Evolutionary conservation across 1,140 invertebrate species (phyloP), one percentile per base, ranked within the genome.

Genomic region (Drosophila repleta): DNA sequence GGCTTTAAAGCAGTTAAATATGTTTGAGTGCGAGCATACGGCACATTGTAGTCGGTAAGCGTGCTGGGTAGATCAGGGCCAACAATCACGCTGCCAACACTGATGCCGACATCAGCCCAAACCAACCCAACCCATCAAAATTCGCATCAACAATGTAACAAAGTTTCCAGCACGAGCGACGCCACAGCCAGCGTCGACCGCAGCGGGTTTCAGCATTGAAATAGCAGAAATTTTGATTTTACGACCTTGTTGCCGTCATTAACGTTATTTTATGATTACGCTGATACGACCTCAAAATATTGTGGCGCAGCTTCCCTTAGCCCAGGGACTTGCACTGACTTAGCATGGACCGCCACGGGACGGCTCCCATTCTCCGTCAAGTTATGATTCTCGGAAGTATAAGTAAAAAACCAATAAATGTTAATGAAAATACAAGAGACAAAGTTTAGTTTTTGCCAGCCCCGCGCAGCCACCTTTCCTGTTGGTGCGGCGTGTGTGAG

Each of bases 201-300:
- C 78, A 72, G 82, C 74, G 74, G 62, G 73, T 79, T 87, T 81
- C 65, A 82, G 65, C 67, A 75, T 75, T 74, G 82, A 85, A 85
- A 85, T 85, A 85, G 83, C 83, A 76, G 69, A 88, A 84, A 85
- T 90, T 90, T 88, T 90, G 87, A 90, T 88, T 87, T 90, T 88
- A 90, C 83, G 87, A 90, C 73, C 88, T 90, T 83, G 82, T 87
- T 78, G 82, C 64, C 88, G 79, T 78, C 79, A 90, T 90, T 90
- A 90, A 90, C 82, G 79, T 90, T 81, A 90, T 90, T 90, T 90
- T 90, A 90, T 90, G 82, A 87, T 85, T 81, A 90, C 83, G 76
- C 83, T 79, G 83, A 88, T 88, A 88, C 84, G 84, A 88, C 84
- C 83, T 77, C 79, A 76, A 83, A 88, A 88, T 88, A 88, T 88